phyloP scores from a whole-genome alignment of 1,140 invertebrate species.

The Geopemphigus sp. region DNA sequence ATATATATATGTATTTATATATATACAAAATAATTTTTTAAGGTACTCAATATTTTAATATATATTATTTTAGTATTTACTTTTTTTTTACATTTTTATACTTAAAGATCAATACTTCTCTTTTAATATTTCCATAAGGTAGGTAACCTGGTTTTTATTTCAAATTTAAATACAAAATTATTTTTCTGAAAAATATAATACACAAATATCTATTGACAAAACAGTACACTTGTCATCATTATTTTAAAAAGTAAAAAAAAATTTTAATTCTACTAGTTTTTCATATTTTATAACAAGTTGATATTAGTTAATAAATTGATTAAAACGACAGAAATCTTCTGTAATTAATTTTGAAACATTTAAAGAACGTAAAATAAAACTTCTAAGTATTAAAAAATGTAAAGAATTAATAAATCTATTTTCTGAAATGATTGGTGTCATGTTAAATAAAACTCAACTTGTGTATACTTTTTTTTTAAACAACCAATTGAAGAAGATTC shows the following conservation, averaged over 20 bases:
- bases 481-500: constrained; percentile 2
- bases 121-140: background rate
- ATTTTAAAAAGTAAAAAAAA: too few species aligned
- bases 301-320: too few species aligned
- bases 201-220: too few species aligned
- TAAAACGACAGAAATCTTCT: too few species aligned
- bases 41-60: constrained; percentile 7
- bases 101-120: constrained; percentile 12
- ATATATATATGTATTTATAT: background rate
- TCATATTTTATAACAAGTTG: too few species aligned
- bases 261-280: too few species aligned
- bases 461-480: constrained; percentile 40
- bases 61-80: constrained; percentile 3
- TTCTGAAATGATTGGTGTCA: constrained; percentile 13
- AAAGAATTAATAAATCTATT: constrained; percentile 8
- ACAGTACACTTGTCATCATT: too few species aligned
- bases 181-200: background rate
- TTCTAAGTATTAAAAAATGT: background rate
- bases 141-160: background rate
- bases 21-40: background rate
- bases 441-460: constrained; percentile 37
- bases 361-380: constrained; percentile 8
- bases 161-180: background rate
- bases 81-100: constrained; percentile 7
- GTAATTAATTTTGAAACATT: too few species aligned